These are phyloP conservation scores for Cariama cristata DNA, from an alignment of 2,113 vertebrate genomes.

Conservation along the genomic window DNA sequence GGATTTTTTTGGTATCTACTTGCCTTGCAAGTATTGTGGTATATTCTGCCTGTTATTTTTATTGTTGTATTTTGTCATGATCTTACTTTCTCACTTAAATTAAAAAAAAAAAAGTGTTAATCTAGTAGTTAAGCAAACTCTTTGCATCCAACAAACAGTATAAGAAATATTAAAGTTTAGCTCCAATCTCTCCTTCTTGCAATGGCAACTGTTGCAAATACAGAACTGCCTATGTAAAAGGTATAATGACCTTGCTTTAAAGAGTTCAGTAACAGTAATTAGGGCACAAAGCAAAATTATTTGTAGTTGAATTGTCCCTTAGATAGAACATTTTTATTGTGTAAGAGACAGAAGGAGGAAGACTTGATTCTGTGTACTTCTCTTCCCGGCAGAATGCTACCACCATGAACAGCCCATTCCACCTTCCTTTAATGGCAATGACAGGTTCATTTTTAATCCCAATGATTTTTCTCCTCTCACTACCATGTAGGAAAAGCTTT, in stretches of 20 bases:
- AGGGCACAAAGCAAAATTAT: neutral
- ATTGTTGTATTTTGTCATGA: neutral
- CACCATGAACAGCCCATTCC: neutral
- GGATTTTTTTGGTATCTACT: neutral
- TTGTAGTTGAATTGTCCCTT: neutral
- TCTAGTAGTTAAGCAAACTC: neutral
- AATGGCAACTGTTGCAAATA: neutral
- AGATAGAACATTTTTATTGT: neutral
- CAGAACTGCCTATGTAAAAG: neutral
- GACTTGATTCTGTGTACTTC: neutral
- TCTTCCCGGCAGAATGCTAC: neutral
- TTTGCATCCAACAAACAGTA: neutral
- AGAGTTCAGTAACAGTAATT: neutral
- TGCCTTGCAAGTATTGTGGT: neutral
- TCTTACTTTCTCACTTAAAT: neutral
- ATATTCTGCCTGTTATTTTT: neutral
- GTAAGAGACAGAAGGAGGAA: neutral
- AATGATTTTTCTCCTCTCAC: neutral
- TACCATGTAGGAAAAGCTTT: rapidly evolving
- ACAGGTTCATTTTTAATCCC: neutral
- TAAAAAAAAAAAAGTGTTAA: neutral
- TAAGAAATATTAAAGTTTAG: neutral
- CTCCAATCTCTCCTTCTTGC: neutral
- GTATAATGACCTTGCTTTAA: neutral
- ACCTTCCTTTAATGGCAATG: neutral